phyloP scores from a whole-genome alignment of 2,797 vertebrate species.

The Eulemur albifrons region DNA sequence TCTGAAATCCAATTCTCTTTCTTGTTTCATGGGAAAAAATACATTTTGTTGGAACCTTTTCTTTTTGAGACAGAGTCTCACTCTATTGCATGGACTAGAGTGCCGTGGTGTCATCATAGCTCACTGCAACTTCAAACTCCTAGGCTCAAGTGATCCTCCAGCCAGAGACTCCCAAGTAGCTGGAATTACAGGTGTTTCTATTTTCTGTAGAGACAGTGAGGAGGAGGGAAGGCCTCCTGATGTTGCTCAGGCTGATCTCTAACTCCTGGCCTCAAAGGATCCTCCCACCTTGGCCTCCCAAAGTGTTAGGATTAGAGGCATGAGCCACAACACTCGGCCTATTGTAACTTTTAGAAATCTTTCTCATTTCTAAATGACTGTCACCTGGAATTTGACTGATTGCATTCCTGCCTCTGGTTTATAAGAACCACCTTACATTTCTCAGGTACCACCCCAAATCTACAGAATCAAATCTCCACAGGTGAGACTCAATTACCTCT shows the following conservation, averaged over 20 bases:
- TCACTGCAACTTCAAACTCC: background rate
- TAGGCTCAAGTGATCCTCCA: background rate
- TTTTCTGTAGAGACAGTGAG: background rate
- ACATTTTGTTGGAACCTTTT: background rate
- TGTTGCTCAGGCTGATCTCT: background rate
- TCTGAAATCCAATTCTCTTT: conserved; percentile 14
- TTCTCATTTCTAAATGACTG: conserved; percentile 14
- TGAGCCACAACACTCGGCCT: background rate
- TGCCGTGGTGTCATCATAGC: background rate
- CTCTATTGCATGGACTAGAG: background rate
- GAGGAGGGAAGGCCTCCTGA: background rate
- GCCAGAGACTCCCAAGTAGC: background rate
- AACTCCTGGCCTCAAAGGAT: background rate
- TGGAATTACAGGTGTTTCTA: background rate
- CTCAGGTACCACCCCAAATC: background rate
- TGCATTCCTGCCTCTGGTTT: background rate
- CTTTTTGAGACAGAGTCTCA: background rate
- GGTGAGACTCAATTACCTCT: background rate
- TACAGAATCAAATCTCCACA: background rate
- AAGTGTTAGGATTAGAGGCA: background rate
- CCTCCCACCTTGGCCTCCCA: background rate
- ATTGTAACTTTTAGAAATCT: background rate
- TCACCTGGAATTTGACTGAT: background rate
- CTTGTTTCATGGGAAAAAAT: background rate
- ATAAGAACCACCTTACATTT: background rate